These are phyloP conservation scores for Neogobius melanostomus DNA, from an alignment of 2,113 vertebrate genomes.

Conservation along the genomic window DNA sequence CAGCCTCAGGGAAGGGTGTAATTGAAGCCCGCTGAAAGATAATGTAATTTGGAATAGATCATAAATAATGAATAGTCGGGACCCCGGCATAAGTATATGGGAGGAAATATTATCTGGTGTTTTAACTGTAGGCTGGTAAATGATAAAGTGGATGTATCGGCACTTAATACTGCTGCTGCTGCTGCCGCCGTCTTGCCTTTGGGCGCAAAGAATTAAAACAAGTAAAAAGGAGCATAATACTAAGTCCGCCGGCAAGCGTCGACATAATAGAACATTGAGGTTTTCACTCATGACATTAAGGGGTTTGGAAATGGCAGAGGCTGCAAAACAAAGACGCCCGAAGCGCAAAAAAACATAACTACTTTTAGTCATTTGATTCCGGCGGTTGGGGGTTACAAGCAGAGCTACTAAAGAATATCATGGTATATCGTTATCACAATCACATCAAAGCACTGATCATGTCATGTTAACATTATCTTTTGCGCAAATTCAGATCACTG, in stretches of 20 bases:
- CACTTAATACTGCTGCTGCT: slow-evolving; percentile 65
- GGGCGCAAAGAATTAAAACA: slow-evolving; percentile 55
- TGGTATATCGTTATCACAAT: background rate
- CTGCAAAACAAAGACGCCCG: slow-evolving; percentile 9
- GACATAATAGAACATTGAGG: slow-evolving; percentile 18
- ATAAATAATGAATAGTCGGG: slow-evolving; percentile 74
- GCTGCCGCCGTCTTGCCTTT: slow-evolving; percentile 45
- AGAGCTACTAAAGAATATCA: background rate
- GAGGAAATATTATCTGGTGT: slow-evolving; percentile 76
- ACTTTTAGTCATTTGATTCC: slow-evolving; percentile 25
- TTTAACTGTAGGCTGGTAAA: slow-evolving; percentile 67
- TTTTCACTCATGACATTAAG: slow-evolving; percentile 29
- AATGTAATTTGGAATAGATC: slow-evolving; percentile 77
- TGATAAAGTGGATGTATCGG: slow-evolving; percentile 66
- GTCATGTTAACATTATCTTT: too few relatives aligned
- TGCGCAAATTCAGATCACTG: too few relatives aligned
- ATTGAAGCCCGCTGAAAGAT: slow-evolving; percentile 75
- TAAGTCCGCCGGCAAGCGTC: background rate
- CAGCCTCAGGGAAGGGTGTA: slow-evolving; percentile 69
- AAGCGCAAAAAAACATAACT: slow-evolving; percentile 17
- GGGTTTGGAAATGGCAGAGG: slow-evolving; percentile 19
- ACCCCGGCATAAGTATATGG: slow-evolving; percentile 67
- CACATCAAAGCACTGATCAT: background rate
- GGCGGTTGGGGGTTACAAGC: slow-evolving; percentile 21
- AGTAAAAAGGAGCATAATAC: slow-evolving; percentile 5